Evolutionary conservation across 2,888 invertebrate species (phyloP).

Genomic region (Sabatieria punctata): DNA sequence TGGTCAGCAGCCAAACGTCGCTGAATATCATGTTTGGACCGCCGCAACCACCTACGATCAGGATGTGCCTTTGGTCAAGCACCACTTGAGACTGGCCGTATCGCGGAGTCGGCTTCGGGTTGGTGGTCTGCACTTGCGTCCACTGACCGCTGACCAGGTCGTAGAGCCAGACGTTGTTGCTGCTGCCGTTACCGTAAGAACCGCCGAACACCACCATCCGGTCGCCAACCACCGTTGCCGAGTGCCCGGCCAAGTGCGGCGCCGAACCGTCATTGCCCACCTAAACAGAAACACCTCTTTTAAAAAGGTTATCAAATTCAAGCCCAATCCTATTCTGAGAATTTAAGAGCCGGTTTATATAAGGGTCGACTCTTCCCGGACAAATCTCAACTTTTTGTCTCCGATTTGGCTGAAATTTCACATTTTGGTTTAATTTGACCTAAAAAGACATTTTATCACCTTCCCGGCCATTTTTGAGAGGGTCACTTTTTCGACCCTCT

Average conservation of each 20-base stretch:
- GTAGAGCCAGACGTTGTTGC: constrained; percentile 72
- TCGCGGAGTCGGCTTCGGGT: constrained; percentile 55
- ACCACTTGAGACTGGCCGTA: constrained; percentile 74
- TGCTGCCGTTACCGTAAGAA: constrained; percentile 32
- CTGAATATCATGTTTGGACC: constrained; percentile 47
- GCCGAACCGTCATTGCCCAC: constrained; percentile 22
- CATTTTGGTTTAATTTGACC: too few relatives aligned
- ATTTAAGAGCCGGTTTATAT: too few relatives aligned
- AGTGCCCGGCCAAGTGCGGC: constrained; percentile 61
- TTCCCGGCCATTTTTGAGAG: too few relatives aligned
- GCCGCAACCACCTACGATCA: constrained; percentile 42
- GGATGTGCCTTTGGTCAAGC: constrained; percentile 55
- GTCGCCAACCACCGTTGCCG: background rate
- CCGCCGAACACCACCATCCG: constrained; percentile 36
- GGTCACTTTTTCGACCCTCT: too few relatives aligned
- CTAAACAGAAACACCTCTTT: too few relatives aligned
- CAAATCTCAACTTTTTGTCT: too few relatives aligned
- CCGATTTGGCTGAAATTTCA: too few relatives aligned
- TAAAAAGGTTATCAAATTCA: too few relatives aligned
- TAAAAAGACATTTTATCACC: too few relatives aligned
- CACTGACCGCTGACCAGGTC: constrained; percentile 57
- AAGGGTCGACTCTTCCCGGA: too few relatives aligned
- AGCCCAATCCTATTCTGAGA: too few relatives aligned
- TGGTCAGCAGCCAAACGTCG: constrained; percentile 74
- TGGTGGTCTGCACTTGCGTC: constrained; percentile 54